Percentiles rank a stretch among this genome's conserved stretches.
phyloP scores from a whole-genome alignment of 1,140 invertebrate genomes.

The Hesperophylax magnus region DNA sequence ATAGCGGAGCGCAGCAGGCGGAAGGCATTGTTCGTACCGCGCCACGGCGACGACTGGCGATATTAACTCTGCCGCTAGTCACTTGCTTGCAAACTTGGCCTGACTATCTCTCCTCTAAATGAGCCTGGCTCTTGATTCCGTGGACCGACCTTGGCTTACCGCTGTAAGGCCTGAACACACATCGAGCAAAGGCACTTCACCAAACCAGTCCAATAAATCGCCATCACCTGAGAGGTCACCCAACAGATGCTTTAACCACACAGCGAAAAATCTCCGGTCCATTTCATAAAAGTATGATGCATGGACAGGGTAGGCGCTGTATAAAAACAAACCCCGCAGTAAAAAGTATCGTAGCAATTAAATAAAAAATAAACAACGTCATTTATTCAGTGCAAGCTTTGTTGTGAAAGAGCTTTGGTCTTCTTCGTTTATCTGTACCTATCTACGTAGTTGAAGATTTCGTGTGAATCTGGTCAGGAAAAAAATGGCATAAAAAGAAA shows the following conservation, averaged over 20 bases:
- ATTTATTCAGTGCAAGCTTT: too few relatives aligned
- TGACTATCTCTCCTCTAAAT: background rate
- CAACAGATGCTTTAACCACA: background rate
- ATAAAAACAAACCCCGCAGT: too few relatives aligned
- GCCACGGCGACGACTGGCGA: constrained; percentile 32
- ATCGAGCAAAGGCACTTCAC: background rate
- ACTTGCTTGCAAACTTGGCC: background rate
- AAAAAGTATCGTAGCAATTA: too few relatives aligned
- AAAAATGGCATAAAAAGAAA: too few relatives aligned
- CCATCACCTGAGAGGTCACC: background rate
- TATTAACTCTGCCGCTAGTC: background rate
- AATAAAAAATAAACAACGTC: too few relatives aligned
- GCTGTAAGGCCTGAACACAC: background rate
- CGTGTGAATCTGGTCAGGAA: too few relatives aligned
- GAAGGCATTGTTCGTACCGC: constrained; percentile 35
- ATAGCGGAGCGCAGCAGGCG: background rate
- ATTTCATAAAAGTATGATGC: background rate
- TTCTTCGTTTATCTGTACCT: too few relatives aligned
- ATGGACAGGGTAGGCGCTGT: background rate
- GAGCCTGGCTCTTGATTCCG: constrained; percentile 11
- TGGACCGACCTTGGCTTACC: constrained; percentile 6
- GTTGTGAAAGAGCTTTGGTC: too few relatives aligned
- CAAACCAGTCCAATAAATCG: background rate
- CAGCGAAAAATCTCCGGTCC: background rate
- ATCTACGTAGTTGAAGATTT: too few relatives aligned